Base-by-base conservation (phyloP, 2,888 invertebrate genomes). In the Lamellibrachia columna region DNA sequence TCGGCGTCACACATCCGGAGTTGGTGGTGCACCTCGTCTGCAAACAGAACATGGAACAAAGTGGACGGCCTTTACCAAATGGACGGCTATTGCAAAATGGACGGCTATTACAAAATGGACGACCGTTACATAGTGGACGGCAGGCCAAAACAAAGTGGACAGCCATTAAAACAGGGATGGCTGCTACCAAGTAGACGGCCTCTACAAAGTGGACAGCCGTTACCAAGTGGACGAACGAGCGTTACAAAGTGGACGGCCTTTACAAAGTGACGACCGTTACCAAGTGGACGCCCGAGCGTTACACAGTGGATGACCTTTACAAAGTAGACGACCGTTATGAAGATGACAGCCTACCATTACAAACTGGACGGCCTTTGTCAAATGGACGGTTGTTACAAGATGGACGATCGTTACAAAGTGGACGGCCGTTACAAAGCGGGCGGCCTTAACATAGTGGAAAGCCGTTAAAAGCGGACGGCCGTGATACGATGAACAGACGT, bases 1-100 rank as follows among this genome's bases (percentile, higher is more conserved):
- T 91, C 91, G 91, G 91, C 91, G 28, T 91, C 91, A 22, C 91
- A 28, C 53, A 91, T 52, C 28, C 53, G 11, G 28, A 91, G 53
- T 40, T 91, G 91, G 28, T 40, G 91, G 11, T 52, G 52, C 53
- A 91, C 53, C 40, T 40, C 40, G 22, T 53, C 91, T 91, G 91
- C 22, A 15, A 15, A n/a, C 15, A 75, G 22, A 75, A 75, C n/a
- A 6, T n/a, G 6, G 22, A 22, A n/a, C 22, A 75, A 22, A n/a
- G 22, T 75, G 22, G 75, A 22, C 75, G 40, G 40, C 40, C 1
- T 75, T 75, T 75, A 75, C n/a, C 22, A 75, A 75, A n/a, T 75
- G 75, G 40, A 75, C 22, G 75, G n/a, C n/a, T n/a, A n/a, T n/a
- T n/a, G n/a, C n/a, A n/a, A n/a, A n/a, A n/a, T n/a, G n/a, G n/a